A percentile compares a stretch with the other conserved stretches of the same genome.
Conservation (phyloP, 2,888 invertebrate species). For the Conchocele bisecta region DNA sequence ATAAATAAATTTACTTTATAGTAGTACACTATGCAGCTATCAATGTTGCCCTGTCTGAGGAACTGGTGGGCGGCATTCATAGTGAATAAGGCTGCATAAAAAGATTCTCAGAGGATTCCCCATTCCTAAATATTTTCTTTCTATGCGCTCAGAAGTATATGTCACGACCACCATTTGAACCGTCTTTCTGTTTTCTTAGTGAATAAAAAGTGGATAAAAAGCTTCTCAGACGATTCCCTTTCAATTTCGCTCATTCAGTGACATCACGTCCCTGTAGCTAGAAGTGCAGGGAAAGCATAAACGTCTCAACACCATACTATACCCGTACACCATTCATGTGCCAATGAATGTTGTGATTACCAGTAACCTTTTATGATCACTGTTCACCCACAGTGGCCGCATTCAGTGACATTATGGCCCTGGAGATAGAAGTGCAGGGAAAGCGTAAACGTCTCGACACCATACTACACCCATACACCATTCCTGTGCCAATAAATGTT, state of each 20-base stretch:
- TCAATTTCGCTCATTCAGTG: conserved; percentile 66
- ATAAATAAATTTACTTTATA: too few species aligned
- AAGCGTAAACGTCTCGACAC: conserved; percentile 78
- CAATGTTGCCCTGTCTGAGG: too few species aligned
- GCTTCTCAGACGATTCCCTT: too few species aligned
- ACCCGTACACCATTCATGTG: conserved; percentile 81
- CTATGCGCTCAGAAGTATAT: too few species aligned
- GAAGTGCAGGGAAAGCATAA: conserved; percentile 80
- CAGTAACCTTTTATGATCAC: background rate
- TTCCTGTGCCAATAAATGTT: conserved; percentile 69
- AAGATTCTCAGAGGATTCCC: background rate
- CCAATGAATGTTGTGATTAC: conserved; percentile 39
- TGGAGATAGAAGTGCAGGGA: conserved; percentile 81
- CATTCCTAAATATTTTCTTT: background rate
- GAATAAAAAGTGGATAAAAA: too few species aligned
- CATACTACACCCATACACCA: conserved; percentile 80
- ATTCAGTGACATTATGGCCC: conserved; percentile 74
- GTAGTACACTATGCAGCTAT: too few species aligned
- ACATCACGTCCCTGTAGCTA: conserved; percentile 78
- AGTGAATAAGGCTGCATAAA: background rate
- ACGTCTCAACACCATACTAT: conserved; percentile 78
- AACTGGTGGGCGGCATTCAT: too few species aligned
- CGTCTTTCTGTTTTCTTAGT: background rate
- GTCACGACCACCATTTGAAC: too few species aligned
- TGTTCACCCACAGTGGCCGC: conserved; percentile 56